Percentiles rank a stretch among this genome's conserved stretches.
Conservation (phyloP, 1,140 invertebrate genomes). For the Bombyx mandarina region DNA sequence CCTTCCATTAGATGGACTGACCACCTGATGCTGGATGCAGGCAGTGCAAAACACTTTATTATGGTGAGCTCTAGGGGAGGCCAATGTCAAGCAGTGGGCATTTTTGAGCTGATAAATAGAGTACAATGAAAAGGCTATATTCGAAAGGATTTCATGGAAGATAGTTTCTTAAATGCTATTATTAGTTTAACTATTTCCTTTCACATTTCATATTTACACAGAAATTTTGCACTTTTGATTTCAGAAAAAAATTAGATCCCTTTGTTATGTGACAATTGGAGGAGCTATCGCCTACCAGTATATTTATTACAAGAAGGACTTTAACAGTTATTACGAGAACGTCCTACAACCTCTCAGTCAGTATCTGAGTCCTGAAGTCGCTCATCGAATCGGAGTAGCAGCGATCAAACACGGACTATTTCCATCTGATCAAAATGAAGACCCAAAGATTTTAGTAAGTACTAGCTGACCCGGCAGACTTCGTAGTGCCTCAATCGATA, state of each 20-base stretch:
- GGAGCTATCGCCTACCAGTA: conserved; percentile 75
- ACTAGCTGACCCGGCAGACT: not conserved
- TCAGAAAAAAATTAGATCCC: conserved; percentile 72
- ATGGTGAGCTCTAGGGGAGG: too few relatives aligned
- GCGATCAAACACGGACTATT: conserved; percentile 83
- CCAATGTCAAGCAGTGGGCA: too few relatives aligned
- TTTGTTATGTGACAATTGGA: conserved; percentile 72
- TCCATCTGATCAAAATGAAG: conserved; percentile 71
- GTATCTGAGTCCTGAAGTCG: conserved; percentile 80
- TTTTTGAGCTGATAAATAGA: too few relatives aligned
- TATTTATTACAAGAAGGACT: conserved; percentile 79
- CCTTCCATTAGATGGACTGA: too few relatives aligned
- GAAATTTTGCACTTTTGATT: conserved; percentile 29
- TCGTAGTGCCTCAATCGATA: too few relatives aligned
- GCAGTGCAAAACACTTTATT: too few relatives aligned
- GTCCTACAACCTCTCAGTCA: conserved; percentile 80
- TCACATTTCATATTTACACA: too few relatives aligned
- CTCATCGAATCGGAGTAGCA: conserved; percentile 83
- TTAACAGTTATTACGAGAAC: conserved; percentile 81
- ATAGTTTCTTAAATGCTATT: too few relatives aligned
- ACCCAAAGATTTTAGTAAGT: conserved; percentile 76
- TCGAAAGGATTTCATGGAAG: too few relatives aligned
- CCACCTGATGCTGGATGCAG: too few relatives aligned
- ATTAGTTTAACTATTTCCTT: too few relatives aligned
- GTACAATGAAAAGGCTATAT: too few relatives aligned